Evolutionary conservation across 2,888 invertebrate genomes (phyloP).

Genomic region (Agrotis clavis): DNA sequence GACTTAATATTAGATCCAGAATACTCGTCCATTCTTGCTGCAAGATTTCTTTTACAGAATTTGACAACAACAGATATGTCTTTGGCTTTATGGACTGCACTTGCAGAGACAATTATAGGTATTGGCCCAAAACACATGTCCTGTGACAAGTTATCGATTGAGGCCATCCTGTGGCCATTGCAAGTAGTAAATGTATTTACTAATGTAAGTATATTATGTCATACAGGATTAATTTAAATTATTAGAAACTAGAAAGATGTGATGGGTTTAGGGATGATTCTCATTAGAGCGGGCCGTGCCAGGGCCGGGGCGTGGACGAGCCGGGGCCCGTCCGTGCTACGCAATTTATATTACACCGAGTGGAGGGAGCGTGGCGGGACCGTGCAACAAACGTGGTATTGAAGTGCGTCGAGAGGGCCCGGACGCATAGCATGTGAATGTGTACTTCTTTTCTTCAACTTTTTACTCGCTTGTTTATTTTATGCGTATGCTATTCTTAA

Average conservation of each 20-base stretch:
- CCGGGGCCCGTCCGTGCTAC: too few species aligned
- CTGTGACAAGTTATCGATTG: conserved; percentile 53
- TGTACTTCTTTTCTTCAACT: too few species aligned
- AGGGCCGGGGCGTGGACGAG: too few species aligned
- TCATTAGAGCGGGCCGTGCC: too few species aligned
- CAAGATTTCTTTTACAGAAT: conserved; percentile 66
- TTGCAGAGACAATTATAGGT: conserved; percentile 69
- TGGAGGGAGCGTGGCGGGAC: too few species aligned
- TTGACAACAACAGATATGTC: conserved; percentile 67
- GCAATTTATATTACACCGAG: too few species aligned
- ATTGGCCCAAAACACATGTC: conserved; percentile 53
- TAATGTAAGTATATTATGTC: conserved; percentile 71
- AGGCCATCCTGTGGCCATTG: conserved; percentile 80
- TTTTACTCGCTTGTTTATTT: not conserved
- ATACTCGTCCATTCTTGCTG: conserved; percentile 46
- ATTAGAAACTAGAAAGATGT: not conserved
- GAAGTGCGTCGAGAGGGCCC: too few species aligned
- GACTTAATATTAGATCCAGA: conserved; percentile 66
- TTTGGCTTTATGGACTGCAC: conserved; percentile 77
- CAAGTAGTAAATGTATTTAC: conserved; percentile 65
- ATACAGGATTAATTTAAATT: not conserved
- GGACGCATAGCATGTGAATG: too few species aligned
- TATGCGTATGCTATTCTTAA: not conserved
- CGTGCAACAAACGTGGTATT: too few species aligned
- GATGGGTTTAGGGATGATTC: too few species aligned